A percentile compares a stretch with the other conserved stretches of the same genome.
phyloP scores from a whole-genome alignment of 1,140 invertebrate species.

The Bombyx mandarina region DNA sequence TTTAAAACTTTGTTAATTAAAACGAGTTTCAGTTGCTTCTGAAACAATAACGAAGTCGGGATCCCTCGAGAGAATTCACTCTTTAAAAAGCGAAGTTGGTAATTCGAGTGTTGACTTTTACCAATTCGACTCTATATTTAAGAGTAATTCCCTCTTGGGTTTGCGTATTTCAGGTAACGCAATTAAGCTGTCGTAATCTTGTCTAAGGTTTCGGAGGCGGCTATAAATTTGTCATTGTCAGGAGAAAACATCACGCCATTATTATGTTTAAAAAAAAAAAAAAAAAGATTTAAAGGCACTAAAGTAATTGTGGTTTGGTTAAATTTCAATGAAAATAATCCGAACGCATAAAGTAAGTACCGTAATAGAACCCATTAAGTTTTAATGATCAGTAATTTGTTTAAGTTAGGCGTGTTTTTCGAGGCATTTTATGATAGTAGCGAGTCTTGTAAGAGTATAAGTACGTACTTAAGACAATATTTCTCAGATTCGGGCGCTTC shows the following conservation, averaged over 20 bases:
- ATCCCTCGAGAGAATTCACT: constrained; percentile 13
- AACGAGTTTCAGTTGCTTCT: constrained; percentile 22
- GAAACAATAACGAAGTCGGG: constrained; percentile 15
- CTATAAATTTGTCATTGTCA: background rate
- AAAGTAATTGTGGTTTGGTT: background rate
- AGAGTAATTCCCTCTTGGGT: constrained; percentile 11
- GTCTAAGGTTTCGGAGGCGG: background rate
- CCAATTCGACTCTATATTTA: constrained; percentile 8
- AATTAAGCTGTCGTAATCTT: background rate
- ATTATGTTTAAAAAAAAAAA: background rate
- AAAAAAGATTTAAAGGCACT: background rate
- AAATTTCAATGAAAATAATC: background rate
- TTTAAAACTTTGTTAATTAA: constrained; percentile 37
- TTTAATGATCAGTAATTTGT: background rate
- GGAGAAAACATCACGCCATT: background rate
- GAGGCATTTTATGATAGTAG: constrained; percentile 5
- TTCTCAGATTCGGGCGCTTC: constrained; percentile 4
- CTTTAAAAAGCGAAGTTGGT: constrained; percentile 14
- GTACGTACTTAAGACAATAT: constrained; percentile 6
- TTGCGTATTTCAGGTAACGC: constrained; percentile 11
- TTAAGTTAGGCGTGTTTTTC: constrained; percentile 4
- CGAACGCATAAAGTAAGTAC: too few relatives aligned
- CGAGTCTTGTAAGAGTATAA: constrained; percentile 2
- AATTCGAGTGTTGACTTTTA: constrained; percentile 13
- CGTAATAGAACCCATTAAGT: too few relatives aligned